These are phyloP conservation scores for Megaceryle torquata DNA, from an alignment of 2,113 vertebrate species.

Conservation along the genomic window DNA sequence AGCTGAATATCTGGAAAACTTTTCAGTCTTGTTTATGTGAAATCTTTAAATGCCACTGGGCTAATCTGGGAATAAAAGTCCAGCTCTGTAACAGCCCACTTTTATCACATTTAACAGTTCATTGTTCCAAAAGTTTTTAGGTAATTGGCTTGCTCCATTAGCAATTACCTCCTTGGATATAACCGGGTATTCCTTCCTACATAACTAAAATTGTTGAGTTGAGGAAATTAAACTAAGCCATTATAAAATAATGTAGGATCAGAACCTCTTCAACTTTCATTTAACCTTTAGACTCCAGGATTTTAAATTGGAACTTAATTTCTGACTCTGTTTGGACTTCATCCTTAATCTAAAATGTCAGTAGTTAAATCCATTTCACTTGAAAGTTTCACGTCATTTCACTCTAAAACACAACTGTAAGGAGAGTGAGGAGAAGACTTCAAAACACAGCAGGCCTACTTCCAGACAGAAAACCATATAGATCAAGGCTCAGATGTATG, in stretches of 20 bases:
- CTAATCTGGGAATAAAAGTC: background rate
- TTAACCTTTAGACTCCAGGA: conserved; percentile 13
- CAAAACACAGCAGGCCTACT: background rate
- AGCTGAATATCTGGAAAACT: background rate
- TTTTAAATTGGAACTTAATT: conserved; percentile 47
- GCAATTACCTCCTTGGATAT: conserved; percentile 40
- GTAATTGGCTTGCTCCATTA: conserved; percentile 47
- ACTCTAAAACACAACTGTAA: background rate
- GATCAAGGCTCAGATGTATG: background rate
- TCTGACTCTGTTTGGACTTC: background rate
- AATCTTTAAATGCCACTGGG: background rate
- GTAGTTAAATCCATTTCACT: conserved; percentile 33
- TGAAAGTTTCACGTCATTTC: background rate
- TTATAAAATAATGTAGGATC: conserved; percentile 33
- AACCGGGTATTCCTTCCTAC: background rate
- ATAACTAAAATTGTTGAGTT: conserved; percentile 50
- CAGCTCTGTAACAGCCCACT: background rate
- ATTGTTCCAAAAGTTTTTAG: conserved; percentile 18
- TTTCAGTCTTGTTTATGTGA: background rate
- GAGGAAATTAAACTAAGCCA: conserved; percentile 40
- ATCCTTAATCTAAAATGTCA: conserved; percentile 44
- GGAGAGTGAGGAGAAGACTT: background rate
- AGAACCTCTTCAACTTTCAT: conserved; percentile 48
- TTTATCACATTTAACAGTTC: conserved; percentile 16
- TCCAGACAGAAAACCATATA: background rate